A percentile compares a stretch with the other conserved stretches of the same genome.
These are phyloP conservation scores for Phocoena phocoena DNA, from an alignment of 2,113 vertebrate species.

Conservation along the genomic window DNA sequence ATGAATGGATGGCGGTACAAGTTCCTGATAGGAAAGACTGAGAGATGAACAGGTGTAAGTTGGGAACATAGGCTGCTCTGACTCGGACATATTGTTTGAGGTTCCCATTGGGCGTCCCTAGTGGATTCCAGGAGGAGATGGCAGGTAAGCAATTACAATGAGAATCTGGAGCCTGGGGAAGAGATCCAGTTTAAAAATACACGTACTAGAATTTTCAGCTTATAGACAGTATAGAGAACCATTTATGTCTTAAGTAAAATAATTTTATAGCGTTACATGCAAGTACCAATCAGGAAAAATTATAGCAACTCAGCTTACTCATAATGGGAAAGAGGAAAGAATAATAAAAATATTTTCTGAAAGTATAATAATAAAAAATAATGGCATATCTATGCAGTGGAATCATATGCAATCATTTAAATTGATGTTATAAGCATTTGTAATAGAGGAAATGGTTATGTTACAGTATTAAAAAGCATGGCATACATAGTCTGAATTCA, in stretches of 20 bases:
- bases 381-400: neutral
- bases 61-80: neutral
- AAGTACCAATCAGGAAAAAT: neutral
- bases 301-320: neutral
- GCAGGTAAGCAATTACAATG: neutral
- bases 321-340: neutral
- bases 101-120: neutral
- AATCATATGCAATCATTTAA: neutral
- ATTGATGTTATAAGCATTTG: neutral
- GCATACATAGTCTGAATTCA: neutral
- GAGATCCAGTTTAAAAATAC: neutral
- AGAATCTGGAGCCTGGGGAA: too few species aligned
- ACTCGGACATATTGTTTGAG: neutral
- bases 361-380: neutral
- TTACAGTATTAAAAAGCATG: neutral
- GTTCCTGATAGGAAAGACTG: neutral
- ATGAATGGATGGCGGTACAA: fast-evolving
- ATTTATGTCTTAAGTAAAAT: neutral
- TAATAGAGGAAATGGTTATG: neutral
- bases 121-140: neutral
- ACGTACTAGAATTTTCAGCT: neutral
- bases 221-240: neutral
- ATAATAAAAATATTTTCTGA: neutral
- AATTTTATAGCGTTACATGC: neutral
- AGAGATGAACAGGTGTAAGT: too few species aligned